Evolutionary conservation across 30 jellyfish, hydroid and myxozoan genomes (phyloP).

Genomic region (Aurelia coerulea): DNA sequence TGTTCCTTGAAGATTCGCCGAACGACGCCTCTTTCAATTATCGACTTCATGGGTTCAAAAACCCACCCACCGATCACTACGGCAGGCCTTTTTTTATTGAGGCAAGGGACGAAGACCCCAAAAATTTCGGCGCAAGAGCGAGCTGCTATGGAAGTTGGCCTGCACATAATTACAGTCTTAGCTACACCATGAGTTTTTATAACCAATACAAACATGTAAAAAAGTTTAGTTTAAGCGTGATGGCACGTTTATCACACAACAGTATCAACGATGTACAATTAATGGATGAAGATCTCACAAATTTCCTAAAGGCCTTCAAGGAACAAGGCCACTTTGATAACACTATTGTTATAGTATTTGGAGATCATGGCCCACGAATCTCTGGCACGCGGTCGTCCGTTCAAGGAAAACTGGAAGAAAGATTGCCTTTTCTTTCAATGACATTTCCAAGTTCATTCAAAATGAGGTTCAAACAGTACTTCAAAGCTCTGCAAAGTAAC

Average conservation of each 20-base stretch:
- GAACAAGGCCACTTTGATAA: slow-evolving; percentile 27
- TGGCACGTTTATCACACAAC: slow-evolving; percentile 55
- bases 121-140: background rate
- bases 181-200: slow-evolving; percentile 24
- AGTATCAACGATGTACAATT: slow-evolving; percentile 23
- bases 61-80: slow-evolving; percentile 73
- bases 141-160: slow-evolving; percentile 39
- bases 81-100: slow-evolving; percentile 63
- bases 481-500: slow-evolving; percentile 10
- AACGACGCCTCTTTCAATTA: slow-evolving; percentile 51
- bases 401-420: slow-evolving; percentile 63
- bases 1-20: slow-evolving; percentile 66
- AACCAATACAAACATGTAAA: slow-evolving; percentile 14
- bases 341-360: slow-evolving; percentile 52
- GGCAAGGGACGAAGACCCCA: slow-evolving; percentile 10
- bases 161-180: slow-evolving; percentile 9
- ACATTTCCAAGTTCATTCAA: slow-evolving; percentile 42
- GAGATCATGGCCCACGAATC: slow-evolving; percentile 72
- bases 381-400: slow-evolving; percentile 28
- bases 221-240: slow-evolving; percentile 34
- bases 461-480: background rate
- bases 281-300: slow-evolving; percentile 44
- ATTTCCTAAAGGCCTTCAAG: slow-evolving; percentile 18
- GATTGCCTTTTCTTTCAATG: slow-evolving; percentile 68
- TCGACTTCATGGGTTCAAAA: slow-evolving; percentile 65